Base-by-base conservation (phyloP, 2,888 invertebrate genomes). In the Drosophila yooni region DNA sequence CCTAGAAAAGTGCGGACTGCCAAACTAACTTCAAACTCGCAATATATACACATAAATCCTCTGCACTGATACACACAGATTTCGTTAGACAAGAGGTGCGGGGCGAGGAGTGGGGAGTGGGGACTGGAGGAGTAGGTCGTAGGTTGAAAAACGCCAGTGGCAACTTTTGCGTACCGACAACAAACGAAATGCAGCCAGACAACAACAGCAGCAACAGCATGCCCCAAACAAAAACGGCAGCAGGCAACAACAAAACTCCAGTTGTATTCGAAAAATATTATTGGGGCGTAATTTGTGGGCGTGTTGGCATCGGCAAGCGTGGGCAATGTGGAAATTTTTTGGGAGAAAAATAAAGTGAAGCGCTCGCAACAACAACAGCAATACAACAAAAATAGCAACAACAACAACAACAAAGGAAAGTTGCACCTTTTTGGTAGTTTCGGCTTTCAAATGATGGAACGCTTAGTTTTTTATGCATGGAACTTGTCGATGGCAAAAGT, bases 1-100 rank as follows among this genome's bases (percentile, higher is more conserved):
- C 75, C 65, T 65, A 76, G 70, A 72, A 77, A 67, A 51, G 54
- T 86, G 88, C 79, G 82, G 69, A 74, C 83, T 89, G 86, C 90
- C 86, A 88, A 90, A 90, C 89, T 79, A 89, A 90, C 89, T 88
- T 90, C 90, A 90, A 90, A 89, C 89, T 88, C 75, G 70, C 74
- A 88, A 90, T 79, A 90, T 82, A 90, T 89, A 90, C 88, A 88
- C 88, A 88, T 88, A 88, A 88, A 88, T 88, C 89, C 90, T 77
- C 67, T 70, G 69, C 84, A 81, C 89, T 87, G 87, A 88, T 90
- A 90, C 83, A 88, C 86, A 89, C 76, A 81, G 81, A 85, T 81
- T 71, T 74, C 61, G 73, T 76, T 83, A 66, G 54, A 74, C 63
- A 70, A 40, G 48, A 33, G 36, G 15, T 38, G 52, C 10, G 46